A percentile compares a stretch with the other conserved stretches of the same genome.
Conservation (phyloP, 53 echinoderm and acorn worm species). For the Echinarachnius parma region DNA sequence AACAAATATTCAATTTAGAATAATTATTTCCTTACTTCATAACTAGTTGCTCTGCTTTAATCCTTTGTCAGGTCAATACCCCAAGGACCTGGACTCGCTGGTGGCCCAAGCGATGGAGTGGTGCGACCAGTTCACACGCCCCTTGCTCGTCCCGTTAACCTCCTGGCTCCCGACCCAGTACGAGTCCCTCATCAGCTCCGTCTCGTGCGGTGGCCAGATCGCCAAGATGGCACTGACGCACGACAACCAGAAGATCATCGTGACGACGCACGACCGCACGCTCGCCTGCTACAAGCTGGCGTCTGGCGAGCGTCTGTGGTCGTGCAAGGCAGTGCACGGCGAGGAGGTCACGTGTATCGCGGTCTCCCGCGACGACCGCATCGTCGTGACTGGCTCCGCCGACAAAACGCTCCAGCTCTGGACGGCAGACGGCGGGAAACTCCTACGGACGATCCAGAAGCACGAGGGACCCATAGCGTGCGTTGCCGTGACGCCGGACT, state of each 20-base stretch:
- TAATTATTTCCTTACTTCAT: no score
- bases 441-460: conserved; percentile 60
- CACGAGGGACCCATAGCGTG: conserved; percentile 77
- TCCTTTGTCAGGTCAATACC: conserved; percentile 21
- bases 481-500: conserved; percentile 70
- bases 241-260: conserved; percentile 90
- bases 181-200: conserved; percentile 70
- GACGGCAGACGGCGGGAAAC: conserved; percentile 73
- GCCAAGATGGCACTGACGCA: conserved; percentile 70
- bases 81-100: conserved; percentile 53
- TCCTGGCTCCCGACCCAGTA: conserved; percentile 86
- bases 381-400: conserved; percentile 61
- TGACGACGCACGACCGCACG: conserved; percentile 57
- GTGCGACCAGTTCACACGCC: conserved; percentile 93
- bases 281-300: conserved; percentile 80
- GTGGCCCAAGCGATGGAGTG: conserved; percentile 86
- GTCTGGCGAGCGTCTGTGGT: conserved; percentile 80
- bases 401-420: conserved; percentile 79
- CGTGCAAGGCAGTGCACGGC: conserved; percentile 59
- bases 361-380: conserved; percentile 69
- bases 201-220: conserved; percentile 57
- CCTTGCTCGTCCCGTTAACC: conserved; percentile 82
- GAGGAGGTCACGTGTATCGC: conserved; percentile 69
- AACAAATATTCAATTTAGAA: no score
- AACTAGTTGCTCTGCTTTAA: no score